Evolutionary conservation across 2,888 invertebrate species (phyloP).

Genomic region (Lithodes maja): DNA sequence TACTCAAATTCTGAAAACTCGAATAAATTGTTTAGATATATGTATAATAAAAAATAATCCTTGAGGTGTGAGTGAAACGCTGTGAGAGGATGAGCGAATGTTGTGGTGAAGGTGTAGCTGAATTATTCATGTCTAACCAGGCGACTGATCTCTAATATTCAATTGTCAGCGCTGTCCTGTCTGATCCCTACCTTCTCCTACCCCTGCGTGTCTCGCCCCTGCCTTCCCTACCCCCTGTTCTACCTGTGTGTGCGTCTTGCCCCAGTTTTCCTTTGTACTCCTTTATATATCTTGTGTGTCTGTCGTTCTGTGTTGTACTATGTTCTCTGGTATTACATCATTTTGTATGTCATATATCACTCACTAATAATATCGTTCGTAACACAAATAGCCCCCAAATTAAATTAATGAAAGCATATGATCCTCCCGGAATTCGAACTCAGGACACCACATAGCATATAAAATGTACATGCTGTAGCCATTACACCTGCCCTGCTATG

Average conservation of each 20-base stretch:
- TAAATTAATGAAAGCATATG: too few species aligned
- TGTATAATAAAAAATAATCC: not conserved
- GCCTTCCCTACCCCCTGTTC: not conserved
- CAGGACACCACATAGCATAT: too few species aligned
- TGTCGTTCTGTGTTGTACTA: too few species aligned
- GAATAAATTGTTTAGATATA: too few species aligned
- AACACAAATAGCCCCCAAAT: too few species aligned
- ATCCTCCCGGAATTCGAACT: too few species aligned
- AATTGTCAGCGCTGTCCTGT: conserved; percentile 32
- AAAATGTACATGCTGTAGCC: too few species aligned
- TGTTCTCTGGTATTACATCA: too few species aligned
- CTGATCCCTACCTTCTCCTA: not conserved
- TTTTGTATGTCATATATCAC: too few species aligned
- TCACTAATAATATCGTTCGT: too few species aligned
- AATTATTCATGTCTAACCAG: conserved; percentile 43
- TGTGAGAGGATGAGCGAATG: not conserved
- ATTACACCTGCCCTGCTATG: not conserved
- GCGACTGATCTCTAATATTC: conserved; percentile 48
- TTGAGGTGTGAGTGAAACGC: not conserved
- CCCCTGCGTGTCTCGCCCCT: not conserved
- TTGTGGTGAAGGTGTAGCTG: not conserved
- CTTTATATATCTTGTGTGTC: not conserved
- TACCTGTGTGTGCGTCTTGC: not conserved
- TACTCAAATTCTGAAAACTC: too few species aligned
- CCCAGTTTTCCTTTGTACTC: not conserved